Percentiles rank a stretch among this genome's conserved stretches.
phyloP scores from a whole-genome alignment of 2,113 vertebrate species.

The Saguinus imperator region DNA sequence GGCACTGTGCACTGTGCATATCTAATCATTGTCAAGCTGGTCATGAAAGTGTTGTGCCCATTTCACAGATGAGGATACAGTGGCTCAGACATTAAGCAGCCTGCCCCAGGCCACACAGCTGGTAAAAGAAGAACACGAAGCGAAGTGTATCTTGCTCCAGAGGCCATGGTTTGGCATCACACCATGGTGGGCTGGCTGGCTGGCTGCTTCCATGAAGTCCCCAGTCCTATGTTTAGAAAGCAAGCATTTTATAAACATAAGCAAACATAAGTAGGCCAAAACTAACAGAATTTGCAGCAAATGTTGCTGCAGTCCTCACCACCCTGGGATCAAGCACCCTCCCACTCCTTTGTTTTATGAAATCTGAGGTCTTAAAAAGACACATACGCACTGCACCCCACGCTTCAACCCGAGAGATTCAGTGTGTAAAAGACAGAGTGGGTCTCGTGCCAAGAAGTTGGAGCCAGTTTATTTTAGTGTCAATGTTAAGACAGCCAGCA shows the following conservation, averaged over 20 bases:
- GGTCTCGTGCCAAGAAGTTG: slow-evolving; percentile 44
- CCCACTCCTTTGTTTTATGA: neutral
- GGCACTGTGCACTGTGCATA: neutral
- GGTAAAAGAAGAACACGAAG: neutral
- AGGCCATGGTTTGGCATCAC: neutral
- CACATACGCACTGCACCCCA: neutral
- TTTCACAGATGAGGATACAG: neutral
- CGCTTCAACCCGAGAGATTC: neutral
- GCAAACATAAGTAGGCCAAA: neutral
- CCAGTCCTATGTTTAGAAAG: neutral
- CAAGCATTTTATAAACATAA: neutral
- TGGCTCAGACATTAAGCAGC: neutral
- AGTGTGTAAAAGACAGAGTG: slow-evolving; percentile 36
- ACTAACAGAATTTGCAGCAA: neutral
- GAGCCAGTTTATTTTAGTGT: slow-evolving; percentile 56
- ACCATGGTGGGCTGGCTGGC: fast-evolving
- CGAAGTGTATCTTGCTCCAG: neutral
- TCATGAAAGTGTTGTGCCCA: neutral
- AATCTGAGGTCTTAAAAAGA: neutral
- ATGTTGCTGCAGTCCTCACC: neutral
- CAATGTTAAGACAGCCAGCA: slow-evolving; percentile 69
- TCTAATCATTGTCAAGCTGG: neutral
- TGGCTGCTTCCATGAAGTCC: neutral
- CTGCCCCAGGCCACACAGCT: neutral
- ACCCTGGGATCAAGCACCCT: neutral